A percentile compares a stretch with the other conserved stretches of the same genome.
Evolutionary conservation across 2,113 vertebrate species (phyloP).

Genomic region (Brienomyrus longianalis): DNA sequence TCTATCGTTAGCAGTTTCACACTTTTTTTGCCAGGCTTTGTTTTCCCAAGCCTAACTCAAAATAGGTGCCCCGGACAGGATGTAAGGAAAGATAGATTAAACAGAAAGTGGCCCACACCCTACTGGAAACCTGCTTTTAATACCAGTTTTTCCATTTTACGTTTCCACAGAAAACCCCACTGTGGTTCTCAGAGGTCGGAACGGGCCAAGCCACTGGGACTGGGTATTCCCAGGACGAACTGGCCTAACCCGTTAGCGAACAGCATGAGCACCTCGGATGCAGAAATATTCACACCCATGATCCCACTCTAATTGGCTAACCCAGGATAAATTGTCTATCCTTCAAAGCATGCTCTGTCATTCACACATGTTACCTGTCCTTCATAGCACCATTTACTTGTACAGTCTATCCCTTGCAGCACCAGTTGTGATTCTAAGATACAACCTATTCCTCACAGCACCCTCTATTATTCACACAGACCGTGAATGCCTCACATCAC

Average conservation of each 20-base stretch:
- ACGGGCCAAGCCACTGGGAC: neutral
- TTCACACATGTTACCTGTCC: neutral
- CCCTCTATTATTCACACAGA: too few species aligned
- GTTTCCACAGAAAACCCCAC: neutral
- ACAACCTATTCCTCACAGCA: neutral
- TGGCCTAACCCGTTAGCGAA: neutral
- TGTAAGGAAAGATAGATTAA: neutral
- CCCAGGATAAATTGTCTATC: neutral
- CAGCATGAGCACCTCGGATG: neutral
- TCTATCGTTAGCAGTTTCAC: slow-evolving; percentile 27
- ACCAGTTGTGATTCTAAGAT: neutral
- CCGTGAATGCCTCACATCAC: too few species aligned
- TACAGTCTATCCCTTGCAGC: neutral
- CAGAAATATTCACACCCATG: neutral
- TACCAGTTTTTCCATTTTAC: neutral
- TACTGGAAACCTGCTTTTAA: neutral
- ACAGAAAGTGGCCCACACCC: slow-evolving; percentile 15
- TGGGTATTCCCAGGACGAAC: neutral
- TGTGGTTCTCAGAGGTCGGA: neutral
- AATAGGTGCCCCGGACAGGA: slow-evolving; percentile 12
- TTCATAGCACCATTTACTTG: neutral
- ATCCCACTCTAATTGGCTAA: neutral
- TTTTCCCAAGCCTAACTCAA: slow-evolving; percentile 41
- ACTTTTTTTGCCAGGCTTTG: slow-evolving; percentile 44
- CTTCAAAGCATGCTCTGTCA: neutral